These are phyloP conservation scores for Adineta ricciae DNA, from an alignment of 2,888 invertebrate species.

Conservation along the genomic window DNA sequence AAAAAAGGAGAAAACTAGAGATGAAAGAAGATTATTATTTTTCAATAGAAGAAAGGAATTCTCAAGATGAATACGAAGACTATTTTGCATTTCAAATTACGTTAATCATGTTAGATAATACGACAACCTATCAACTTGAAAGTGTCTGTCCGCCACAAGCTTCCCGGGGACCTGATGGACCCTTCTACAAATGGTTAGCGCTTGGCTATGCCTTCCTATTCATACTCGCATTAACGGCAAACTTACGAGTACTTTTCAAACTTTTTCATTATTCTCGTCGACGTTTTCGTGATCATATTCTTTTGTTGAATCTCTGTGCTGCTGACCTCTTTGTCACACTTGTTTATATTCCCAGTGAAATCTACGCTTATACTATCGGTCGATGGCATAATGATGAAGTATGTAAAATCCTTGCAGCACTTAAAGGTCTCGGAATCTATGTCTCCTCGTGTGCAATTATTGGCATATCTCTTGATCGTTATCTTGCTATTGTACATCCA, in stretches of 20 bases:
- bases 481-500: neutral
- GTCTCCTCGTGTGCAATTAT: neutral
- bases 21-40: neutral
- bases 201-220: neutral
- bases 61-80: neutral
- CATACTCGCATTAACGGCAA: neutral
- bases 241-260: neutral
- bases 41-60: neutral
- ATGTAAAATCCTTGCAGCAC: neutral
- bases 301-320: neutral
- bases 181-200: neutral
- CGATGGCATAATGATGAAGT: constrained; percentile 4
- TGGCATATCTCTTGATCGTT: constrained; percentile 4
- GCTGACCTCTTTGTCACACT: constrained; percentile 20
- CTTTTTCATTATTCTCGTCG: constrained; percentile 5
- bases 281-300: constrained; percentile 16
- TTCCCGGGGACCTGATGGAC: neutral
- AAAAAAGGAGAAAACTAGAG: neutral
- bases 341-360: constrained; percentile 14
- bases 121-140: neutral
- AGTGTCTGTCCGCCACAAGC: neutral
- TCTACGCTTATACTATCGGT: neutral
- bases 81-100: neutral
- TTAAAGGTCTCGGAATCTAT: neutral
- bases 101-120: neutral